Base-by-base conservation (phyloP, 2,113 vertebrate genomes). In the Chitala chitala region DNA sequence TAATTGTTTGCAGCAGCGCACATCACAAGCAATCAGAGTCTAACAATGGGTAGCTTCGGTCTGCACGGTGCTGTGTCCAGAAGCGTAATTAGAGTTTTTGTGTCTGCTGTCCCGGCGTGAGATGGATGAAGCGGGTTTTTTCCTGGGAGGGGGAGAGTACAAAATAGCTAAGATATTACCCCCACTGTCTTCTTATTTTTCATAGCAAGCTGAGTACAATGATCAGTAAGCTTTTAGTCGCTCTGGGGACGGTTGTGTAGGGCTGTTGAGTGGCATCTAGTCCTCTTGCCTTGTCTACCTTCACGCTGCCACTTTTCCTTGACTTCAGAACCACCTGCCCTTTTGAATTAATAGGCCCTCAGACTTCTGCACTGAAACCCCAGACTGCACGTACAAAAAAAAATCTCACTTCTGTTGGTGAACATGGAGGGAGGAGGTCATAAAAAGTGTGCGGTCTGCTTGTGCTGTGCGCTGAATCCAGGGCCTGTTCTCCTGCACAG, bases 401-500 rank as follows among this genome's bases (percentile, higher is more conserved):
- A n/a, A n/a, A n/a, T 66, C 13, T 46, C n/a, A 13, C 7, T 46
- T 63, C 31, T n/a, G 33, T 38, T 33, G 13, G 15, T 63, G 59
- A 36, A 36, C 38, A 20, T 63, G 38, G 38, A 20, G 59, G 33
- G 6, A 29, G 3, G 40, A 15, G 17, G 36, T 66, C n/a, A 66
- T 40, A 66, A 66, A 68, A 44, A 33, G 17, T 72, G 1, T 20
- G 31, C 36, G 51, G 53, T 71, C 56, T 56, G 54, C 53, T 58
- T 15, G 38, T n/a, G 4, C 64, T 13, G 1, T 54, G 13, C 54
- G 15, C 15, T 58, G 53, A 38, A 56, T 71, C 48, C n/a, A 12
- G 1, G 48, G 33, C 53, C 53, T 71, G 22, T 72, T 72, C 70
- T 53, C 12, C 33, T 54, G 40, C 68, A 51, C 68, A 69, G 64